Evolutionary conservation across 2,113 vertebrate genomes (phyloP).

Genomic region (Ameiurus melas): DNA sequence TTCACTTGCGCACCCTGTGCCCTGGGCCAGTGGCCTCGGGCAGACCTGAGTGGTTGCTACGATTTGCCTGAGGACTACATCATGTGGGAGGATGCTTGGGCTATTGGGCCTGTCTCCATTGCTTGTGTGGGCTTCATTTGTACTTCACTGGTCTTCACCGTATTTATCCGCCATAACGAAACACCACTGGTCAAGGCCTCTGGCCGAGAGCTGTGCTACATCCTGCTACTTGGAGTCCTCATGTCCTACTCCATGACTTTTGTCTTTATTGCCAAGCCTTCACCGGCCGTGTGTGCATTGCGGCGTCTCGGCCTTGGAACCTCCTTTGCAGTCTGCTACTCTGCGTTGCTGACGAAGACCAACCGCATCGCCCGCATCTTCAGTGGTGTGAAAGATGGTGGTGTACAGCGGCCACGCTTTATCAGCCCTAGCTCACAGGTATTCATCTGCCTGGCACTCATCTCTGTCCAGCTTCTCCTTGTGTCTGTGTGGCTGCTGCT

Average conservation of each 20-base stretch:
- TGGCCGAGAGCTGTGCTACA: slow-evolving; percentile 94
- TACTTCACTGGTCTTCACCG: slow-evolving; percentile 86
- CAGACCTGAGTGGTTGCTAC: slow-evolving; percentile 87
- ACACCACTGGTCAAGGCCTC: slow-evolving; percentile 97
- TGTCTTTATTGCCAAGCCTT: slow-evolving; percentile 96
- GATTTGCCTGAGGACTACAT: slow-evolving; percentile 98
- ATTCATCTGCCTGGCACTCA: slow-evolving; percentile 94
- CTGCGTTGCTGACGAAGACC: slow-evolving; percentile 96
- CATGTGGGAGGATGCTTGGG: slow-evolving; percentile 98
- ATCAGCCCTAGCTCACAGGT: slow-evolving; percentile 98
- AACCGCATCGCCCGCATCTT: slow-evolving; percentile 98
- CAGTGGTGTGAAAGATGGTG: slow-evolving; percentile 86
- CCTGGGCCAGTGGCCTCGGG: slow-evolving; percentile 89
- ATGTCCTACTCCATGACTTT: slow-evolving; percentile 97
- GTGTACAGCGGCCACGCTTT: slow-evolving; percentile 90
- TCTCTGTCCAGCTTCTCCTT: slow-evolving; percentile 90
- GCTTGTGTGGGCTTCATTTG: slow-evolving; percentile 92
- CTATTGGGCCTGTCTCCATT: slow-evolving; percentile 94
- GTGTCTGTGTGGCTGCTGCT: slow-evolving; percentile 94
- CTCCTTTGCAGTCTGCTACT: slow-evolving; percentile 96
- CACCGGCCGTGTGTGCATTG: slow-evolving; percentile 89
- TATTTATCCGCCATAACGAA: slow-evolving; percentile 92
- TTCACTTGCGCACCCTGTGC: slow-evolving; percentile 92
- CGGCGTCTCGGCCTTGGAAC: slow-evolving; percentile 91
- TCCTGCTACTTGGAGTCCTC: slow-evolving; percentile 90